phyloP scores from a whole-genome alignment of 2,888 invertebrate genomes.

The Mechanitis mazaeus region DNA sequence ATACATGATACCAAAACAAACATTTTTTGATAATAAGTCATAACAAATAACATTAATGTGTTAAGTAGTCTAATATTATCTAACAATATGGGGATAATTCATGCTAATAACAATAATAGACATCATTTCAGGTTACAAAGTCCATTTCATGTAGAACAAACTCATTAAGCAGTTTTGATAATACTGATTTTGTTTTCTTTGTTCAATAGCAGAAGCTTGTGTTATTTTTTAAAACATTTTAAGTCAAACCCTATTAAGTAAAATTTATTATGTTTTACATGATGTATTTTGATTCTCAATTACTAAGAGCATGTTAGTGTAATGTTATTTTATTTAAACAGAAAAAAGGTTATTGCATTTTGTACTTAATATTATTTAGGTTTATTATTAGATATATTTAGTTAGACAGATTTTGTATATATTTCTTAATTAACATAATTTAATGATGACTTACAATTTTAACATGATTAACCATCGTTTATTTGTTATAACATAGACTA shows the following conservation, averaged over 20 bases:
- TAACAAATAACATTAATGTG: too few relatives aligned
- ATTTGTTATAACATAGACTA: not conserved
- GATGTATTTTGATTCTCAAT: too few relatives aligned
- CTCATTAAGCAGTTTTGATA: too few relatives aligned
- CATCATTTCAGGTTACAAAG: not conserved
- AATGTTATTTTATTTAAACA: too few relatives aligned
- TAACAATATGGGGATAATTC: not conserved
- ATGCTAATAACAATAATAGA: not conserved
- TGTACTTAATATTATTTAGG: not conserved
- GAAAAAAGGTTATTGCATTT: not conserved
- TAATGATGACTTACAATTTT: not conserved
- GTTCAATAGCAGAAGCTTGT: too few relatives aligned
- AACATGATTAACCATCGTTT: constrained; percentile 2
- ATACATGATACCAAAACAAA: constrained; percentile 3
- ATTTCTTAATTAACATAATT: not conserved
- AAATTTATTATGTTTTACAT: too few relatives aligned
- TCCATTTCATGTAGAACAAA: not conserved
- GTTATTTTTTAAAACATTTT: too few relatives aligned
- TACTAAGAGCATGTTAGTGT: too few relatives aligned
- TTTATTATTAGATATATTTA: not conserved
- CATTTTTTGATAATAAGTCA: too few relatives aligned
- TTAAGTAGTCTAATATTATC: not conserved
- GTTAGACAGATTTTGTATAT: not conserved
- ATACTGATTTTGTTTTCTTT: not conserved
- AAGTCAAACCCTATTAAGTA: too few relatives aligned